Evolutionary conservation across 2,113 vertebrate species (phyloP), one percentile per base, ranked within the genome.

Genomic region (Coptodon rendalli): DNA sequence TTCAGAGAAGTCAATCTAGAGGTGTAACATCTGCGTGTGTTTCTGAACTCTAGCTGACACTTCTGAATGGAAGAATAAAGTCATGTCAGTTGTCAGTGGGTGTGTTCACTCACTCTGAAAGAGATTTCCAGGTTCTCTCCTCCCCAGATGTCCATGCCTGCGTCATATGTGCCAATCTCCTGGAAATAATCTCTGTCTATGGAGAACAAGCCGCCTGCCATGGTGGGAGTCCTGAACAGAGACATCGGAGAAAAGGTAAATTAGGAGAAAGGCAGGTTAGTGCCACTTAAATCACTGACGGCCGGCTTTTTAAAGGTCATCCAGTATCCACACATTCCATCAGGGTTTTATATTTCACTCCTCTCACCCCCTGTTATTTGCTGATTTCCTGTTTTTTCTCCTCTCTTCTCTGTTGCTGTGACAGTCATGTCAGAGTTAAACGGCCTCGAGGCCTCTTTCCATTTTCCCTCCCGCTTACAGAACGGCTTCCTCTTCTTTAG

Each of bases 81-180:
- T 91, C 83, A 87, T 80, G 80, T 88, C 73, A 53, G 31, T 7
- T 78, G 84, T 78, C 85, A 22, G 80, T 3, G 81, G 76, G 85
- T 84, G 92, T 31, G 92, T 81, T 87, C 73, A 91, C 95, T 95
- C 87, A 99, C 99, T 97, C 99, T 97, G 94, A 99, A 99, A 86
- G 99, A 99, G 94, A 99, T 99, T 96, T 99, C 99, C 93, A 99
- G 96, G 95, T 99, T 99, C 95, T 99, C 99, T 94, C 99, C 99
- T 87, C 98, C 99, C 99, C 99, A 99, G 95, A 99, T 99, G 97
- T 99, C 98, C 99, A 99, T 99, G 96, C 99, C 99, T 93, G 98
- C 98, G 94, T 99, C 99, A 54, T 99, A 99, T 2, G 98, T 99
- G 94, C 99, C 99, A 85, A 99, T 99, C 96, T 99, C 97, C 92